Evolutionary conservation across 2,113 vertebrate genomes (phyloP), one percentile per base, ranked within the genome.

Genomic region (Crypturellus undulatus): DNA sequence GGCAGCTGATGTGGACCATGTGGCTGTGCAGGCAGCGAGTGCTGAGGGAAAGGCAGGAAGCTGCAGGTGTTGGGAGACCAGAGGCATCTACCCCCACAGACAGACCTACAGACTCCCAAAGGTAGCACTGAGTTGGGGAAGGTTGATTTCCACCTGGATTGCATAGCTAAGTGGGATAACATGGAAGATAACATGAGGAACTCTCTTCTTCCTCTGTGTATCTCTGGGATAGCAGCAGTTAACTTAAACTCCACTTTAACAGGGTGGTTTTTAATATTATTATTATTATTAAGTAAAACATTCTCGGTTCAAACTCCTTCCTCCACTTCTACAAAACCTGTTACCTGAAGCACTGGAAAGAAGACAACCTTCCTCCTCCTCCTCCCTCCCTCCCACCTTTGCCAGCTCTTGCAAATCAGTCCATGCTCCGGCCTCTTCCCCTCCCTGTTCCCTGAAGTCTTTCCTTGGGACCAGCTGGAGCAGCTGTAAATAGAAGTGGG

Each of bases 391-490:
- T 69, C 40, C 42, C 68, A 19, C 30, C 36, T 47, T 49, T n/a
- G 43, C 34, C 68, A 72, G 0, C 36, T 72, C 3, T 38, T 42
- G 36, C 47, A 38, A 51, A 28, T 52, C 11, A 1, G 34, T 45
- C 52, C 0, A 0, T 59, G 78, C 54, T 91, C 73, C 5, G 0
- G 30, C 51, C 75, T 87, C 73, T 47, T 78, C 84, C 38, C 79
- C 90, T 14, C 38, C 56, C 69, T 76, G 58, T 59, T 93, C 79
- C 58, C 8, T 2, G 69, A 68, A 83, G 54, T 28, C 63, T 42
- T 90, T 96, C 72, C 64, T 73, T 49, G 77, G 88, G 72, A 94
- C 93, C 93, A 93, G 92, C 92, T 94, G 93, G 69, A 93, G 88
- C 30, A 25, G 43, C 59, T 94, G 92, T 89, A 96, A 95, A 96